Base-by-base conservation (phyloP, 2,888 invertebrate species). In the Priocnemis perturbator region DNA sequence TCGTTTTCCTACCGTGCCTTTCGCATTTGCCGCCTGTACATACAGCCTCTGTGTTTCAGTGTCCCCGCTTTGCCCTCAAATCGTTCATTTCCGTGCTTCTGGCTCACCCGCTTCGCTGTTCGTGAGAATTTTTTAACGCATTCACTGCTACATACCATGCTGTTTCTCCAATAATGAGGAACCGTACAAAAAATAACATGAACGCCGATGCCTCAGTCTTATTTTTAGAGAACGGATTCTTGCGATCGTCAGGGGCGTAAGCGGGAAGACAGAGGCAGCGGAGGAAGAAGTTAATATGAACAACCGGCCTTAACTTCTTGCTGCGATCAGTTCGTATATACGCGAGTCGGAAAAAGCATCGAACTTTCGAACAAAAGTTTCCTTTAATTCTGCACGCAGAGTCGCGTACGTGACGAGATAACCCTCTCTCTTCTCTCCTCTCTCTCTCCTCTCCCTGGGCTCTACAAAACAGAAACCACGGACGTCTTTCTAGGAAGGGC, bases 371-470 rank as follows among this genome's bases (percentile, higher is more conserved):
- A 64, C 71, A 73, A 71, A 66, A 76, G 76, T 78, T 74, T 75
- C 52, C 74, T 74, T 78, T 79, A 74, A 79, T 79, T 78, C 72
- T 56, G 66, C 21, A 57, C 71, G 70, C 70, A 67, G 71, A 74
- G 69, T 74, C 67, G 67, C 68, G 76, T 79, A 79, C 79, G 79
- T 79, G 79, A 77, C 72, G 78, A 77, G 76, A 78, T 79, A 79
- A 76, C 72, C 77, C 71, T 71, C 65, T 23, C 3, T 23, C 15
- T 26, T 17, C n/a, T 3, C 14, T n/a, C 57, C 30, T 23, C 55
- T 50, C 45, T 65, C 65, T 64, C n/a, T n/a, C n/a, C n/a, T n/a
- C n/a, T n/a, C n/a, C n/a, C n/a, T n/a, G n/a, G 66, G 71, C 70
- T 69, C 67, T 67, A 60, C 67, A 69, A 73, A 65, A 69, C 73